Percentiles rank a stretch among this genome's conserved stretches.
Conservation (phyloP, 1,140 invertebrate species). For the Ostrea denselamellosa region DNA sequence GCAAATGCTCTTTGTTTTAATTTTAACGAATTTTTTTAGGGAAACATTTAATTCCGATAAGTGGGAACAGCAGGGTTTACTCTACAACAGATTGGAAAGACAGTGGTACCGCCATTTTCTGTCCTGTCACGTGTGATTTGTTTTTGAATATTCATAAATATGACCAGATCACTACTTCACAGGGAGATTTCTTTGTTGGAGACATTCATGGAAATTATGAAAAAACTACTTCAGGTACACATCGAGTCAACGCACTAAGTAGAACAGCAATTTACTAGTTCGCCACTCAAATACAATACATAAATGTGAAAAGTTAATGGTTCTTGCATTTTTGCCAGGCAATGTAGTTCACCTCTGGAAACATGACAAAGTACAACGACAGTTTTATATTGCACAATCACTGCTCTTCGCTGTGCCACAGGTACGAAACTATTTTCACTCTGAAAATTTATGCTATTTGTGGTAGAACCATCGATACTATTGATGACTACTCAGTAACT, state of each 20-base stretch:
- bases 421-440: constrained; percentile 51
- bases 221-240: constrained; percentile 72
- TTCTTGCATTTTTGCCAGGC: constrained; percentile 53
- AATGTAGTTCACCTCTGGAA: constrained; percentile 69
- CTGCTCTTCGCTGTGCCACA: constrained; percentile 68
- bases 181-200: constrained; percentile 76
- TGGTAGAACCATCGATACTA: too few relatives aligned
- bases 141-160: constrained; percentile 74
- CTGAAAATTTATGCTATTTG: too few relatives aligned
- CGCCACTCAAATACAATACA: not conserved
- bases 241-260: not conserved
- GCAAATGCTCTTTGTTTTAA: not conserved
- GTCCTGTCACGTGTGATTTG: constrained; percentile 72
- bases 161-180: constrained; percentile 75
- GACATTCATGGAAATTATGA: constrained; percentile 75
- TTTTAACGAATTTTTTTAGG: constrained; percentile 42
- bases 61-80: constrained; percentile 66
- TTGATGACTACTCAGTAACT: too few relatives aligned
- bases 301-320: constrained; percentile 18
- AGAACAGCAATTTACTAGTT: not conserved
- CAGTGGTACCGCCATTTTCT: constrained; percentile 74
- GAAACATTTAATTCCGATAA: constrained; percentile 66
- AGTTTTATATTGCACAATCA: constrained; percentile 65
- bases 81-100: constrained; percentile 76
- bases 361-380: constrained; percentile 59